Conservation (phyloP, 2,113 vertebrate species). For the Hystrix cristata region DNA sequence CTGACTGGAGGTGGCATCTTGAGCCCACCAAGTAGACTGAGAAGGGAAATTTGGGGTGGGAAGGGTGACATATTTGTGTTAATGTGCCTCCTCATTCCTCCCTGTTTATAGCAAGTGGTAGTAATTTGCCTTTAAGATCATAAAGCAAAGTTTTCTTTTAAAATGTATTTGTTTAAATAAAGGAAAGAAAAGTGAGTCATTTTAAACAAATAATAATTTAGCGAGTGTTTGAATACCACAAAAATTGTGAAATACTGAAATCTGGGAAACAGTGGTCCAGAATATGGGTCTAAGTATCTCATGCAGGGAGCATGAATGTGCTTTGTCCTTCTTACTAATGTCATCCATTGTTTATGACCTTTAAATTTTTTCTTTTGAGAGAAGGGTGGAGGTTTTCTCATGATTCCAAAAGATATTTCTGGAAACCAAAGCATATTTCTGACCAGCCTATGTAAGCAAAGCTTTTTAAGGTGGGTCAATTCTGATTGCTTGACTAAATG, state of each 20-base stretch:
- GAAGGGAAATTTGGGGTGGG: neutral
- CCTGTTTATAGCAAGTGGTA: neutral
- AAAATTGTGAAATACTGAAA: neutral
- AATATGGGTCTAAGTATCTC: neutral
- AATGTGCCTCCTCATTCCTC: neutral
- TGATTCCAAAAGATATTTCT: constrained; percentile 61
- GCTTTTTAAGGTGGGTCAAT: constrained; percentile 6
- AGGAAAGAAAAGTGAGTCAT: neutral
- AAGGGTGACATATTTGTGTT: neutral
- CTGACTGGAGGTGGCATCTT: neutral
- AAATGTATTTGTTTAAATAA: constrained; percentile 34
- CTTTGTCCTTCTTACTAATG: constrained; percentile 18
- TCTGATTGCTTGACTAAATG: constrained; percentile 28
- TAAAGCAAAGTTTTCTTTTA: neutral
- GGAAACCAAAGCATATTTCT: constrained; percentile 45
- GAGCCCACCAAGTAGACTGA: neutral
- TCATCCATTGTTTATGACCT: constrained; percentile 54
- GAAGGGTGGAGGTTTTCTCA: constrained; percentile 66
- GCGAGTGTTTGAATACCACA: neutral
- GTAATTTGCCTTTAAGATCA: neutral
- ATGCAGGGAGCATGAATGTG: fast-evolving
- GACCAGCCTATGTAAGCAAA: neutral
- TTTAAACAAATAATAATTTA: neutral
- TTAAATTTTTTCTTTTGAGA: constrained; percentile 33
- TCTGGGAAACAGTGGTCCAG: neutral